Conservation (phyloP, 2,888 invertebrate genomes). For the Apotomis betuletana region DNA sequence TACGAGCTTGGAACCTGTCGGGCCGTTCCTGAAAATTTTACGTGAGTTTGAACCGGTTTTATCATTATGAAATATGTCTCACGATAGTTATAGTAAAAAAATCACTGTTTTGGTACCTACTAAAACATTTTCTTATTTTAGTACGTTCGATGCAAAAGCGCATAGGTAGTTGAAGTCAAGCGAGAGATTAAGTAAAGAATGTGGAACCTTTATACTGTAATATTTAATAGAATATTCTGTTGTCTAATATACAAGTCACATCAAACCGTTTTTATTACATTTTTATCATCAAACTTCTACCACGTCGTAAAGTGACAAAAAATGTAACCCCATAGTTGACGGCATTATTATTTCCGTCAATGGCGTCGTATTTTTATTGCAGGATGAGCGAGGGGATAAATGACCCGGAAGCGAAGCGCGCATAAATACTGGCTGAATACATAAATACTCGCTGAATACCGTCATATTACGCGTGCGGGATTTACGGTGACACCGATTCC, state of each 20-base stretch:
- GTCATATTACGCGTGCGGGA: slow-evolving; percentile 31
- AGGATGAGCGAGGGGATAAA: slow-evolving; percentile 39
- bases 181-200: too few relatives aligned
- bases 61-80: too few relatives aligned
- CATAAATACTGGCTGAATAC: slow-evolving; percentile 38
- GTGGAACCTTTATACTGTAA: too few relatives aligned
- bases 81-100: too few relatives aligned
- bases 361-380: slow-evolving; percentile 40
- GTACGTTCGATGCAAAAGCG: too few relatives aligned
- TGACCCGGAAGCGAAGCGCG: slow-evolving; percentile 39
- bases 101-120: too few relatives aligned
- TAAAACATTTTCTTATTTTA: too few relatives aligned
- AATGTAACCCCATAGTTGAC: slow-evolving; percentile 37
- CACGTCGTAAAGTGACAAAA: slow-evolving; percentile 26
- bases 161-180: too few relatives aligned
- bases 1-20: too few relatives aligned
- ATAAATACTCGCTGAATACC: slow-evolving; percentile 36
- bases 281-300: slow-evolving; percentile 23
- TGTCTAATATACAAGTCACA: not conserved
- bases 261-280: not conserved
- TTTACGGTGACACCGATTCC: slow-evolving; percentile 27
- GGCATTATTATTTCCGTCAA: slow-evolving; percentile 37
- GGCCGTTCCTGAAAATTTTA: too few relatives aligned
- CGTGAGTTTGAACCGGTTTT: too few relatives aligned
- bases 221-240: too few relatives aligned